Percentiles rank a stretch among this genome's conserved stretches.
phyloP scores from a whole-genome alignment of 2,888 invertebrate species.

The Noctua pronuba region DNA sequence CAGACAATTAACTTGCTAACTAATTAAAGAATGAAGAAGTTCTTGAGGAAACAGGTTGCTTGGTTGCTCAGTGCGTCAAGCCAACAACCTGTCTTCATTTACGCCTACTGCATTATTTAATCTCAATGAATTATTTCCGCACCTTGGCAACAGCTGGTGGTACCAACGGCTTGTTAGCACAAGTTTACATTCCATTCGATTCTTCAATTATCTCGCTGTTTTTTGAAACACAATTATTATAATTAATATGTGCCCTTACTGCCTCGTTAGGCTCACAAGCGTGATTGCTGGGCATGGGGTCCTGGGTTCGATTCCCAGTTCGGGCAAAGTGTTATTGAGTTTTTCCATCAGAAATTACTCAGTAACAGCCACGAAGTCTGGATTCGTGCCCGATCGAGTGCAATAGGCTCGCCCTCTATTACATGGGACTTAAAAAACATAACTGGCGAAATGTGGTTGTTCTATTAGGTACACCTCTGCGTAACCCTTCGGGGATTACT shows the following conservation, averaged over 20 bases:
- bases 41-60: slow-evolving; percentile 42
- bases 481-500: too few relatives aligned
- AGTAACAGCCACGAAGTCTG: too few relatives aligned
- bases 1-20: slow-evolving; percentile 22
- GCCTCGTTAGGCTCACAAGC: too few relatives aligned
- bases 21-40: slow-evolving; percentile 53
- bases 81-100: slow-evolving; percentile 53
- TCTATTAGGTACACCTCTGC: too few relatives aligned
- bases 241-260: slow-evolving; percentile 24
- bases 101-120: slow-evolving; percentile 58
- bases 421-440: too few relatives aligned
- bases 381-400: too few relatives aligned
- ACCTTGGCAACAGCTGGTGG: slow-evolving; percentile 32
- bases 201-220: slow-evolving; percentile 56
- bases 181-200: slow-evolving; percentile 48
- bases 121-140: slow-evolving; percentile 58
- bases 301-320: too few relatives aligned
- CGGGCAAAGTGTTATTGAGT: too few relatives aligned
- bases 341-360: too few relatives aligned
- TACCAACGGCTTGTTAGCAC: slow-evolving; percentile 43
- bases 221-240: slow-evolving; percentile 45
- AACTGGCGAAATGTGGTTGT: too few relatives aligned
- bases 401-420: too few relatives aligned
- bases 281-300: too few relatives aligned
- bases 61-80: slow-evolving; percentile 2